Evolutionary conservation across 2,888 invertebrate species (phyloP).

Genomic region (Cynaeus angustus): DNA sequence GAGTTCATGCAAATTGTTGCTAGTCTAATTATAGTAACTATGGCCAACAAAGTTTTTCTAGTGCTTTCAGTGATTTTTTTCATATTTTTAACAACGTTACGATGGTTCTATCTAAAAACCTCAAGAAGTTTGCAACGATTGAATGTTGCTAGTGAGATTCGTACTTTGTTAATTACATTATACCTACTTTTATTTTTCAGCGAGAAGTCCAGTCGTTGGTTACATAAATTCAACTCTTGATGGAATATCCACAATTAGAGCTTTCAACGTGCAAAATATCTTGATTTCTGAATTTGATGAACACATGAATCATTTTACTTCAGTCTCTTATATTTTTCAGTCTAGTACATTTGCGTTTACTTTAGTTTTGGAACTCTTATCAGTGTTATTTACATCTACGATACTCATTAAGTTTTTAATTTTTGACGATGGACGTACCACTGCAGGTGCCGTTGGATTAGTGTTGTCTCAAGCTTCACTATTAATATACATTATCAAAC

Average conservation of each 20-base stretch:
- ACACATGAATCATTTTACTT: constrained; percentile 72
- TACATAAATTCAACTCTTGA: constrained; percentile 82
- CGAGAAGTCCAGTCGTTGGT: constrained; percentile 83
- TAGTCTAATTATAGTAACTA: no score
- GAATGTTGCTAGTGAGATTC: no score
- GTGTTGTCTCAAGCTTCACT: constrained; percentile 86
- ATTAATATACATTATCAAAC: constrained; percentile 81
- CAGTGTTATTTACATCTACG: background rate
- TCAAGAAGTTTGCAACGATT: no score
- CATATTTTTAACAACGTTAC: no score
- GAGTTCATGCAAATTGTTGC: no score
- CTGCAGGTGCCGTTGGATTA: constrained; percentile 76
- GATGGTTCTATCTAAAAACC: no score
- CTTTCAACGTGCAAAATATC: constrained; percentile 77
- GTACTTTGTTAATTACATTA: no score
- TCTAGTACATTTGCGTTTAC: background rate
- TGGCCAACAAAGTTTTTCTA: no score
- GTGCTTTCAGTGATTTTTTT: no score
- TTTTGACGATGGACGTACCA: background rate
- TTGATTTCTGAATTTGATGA: constrained; percentile 77
- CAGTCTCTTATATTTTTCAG: background rate
- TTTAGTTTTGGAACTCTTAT: background rate
- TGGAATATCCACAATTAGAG: constrained; percentile 83
- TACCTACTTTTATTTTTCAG: constrained; percentile 68
- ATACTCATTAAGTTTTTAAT: background rate